Base-by-base conservation (phyloP, 2,113 vertebrate species). In the Mugil cephalus region DNA sequence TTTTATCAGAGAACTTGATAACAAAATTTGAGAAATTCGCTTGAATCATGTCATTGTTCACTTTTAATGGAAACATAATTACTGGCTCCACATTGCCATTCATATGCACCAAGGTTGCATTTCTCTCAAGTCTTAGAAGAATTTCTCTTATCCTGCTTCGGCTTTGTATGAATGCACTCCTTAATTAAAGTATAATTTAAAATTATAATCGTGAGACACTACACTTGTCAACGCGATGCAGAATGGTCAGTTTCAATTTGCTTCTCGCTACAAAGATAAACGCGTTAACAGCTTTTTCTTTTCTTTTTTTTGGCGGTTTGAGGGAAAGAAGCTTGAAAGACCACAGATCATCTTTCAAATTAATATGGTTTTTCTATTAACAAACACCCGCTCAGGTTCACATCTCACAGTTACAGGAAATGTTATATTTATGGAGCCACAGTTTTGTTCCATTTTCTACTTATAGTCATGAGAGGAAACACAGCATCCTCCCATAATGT, bases 91-190 rank as follows among this genome's bases (percentile, higher is more conserved):
- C 18, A 45, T 42, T 40, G 11, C 5, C 2, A 11, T 24, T 58
- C 15, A 69, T 17, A 55, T 7, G 12, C 73, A 71, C 21, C 11
- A 47, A 61, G 36, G 40, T 10, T 34, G 2, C 48, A 38, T 47
- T 36, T 34, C 14, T 35, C 45, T 15, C 43, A 51, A 35, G 9
- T 19, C 1, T 36, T 12, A 47, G 11, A 40, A 42, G 2, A 8
- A 60, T 7, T 46, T 34, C 12, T 15, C 11, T 45, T 10, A 30
- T 46, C 10, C 43, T 48, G 21, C 18, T 45, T 17, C 35, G 43
- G 36, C 43, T 66, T 43, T 38, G 45, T 34, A 21, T 13, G 10
- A 39, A 38, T 39, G 48, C n/a, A 34, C 21, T 18, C 7, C 6
- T 7, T 24, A 19, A 40, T 51, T 17, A 8, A 35, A 54, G 10